Percentiles rank a stretch among this genome's conserved stretches.
Evolutionary conservation across 2,888 invertebrate species (phyloP).

Genomic region (Notodonta ziczac): DNA sequence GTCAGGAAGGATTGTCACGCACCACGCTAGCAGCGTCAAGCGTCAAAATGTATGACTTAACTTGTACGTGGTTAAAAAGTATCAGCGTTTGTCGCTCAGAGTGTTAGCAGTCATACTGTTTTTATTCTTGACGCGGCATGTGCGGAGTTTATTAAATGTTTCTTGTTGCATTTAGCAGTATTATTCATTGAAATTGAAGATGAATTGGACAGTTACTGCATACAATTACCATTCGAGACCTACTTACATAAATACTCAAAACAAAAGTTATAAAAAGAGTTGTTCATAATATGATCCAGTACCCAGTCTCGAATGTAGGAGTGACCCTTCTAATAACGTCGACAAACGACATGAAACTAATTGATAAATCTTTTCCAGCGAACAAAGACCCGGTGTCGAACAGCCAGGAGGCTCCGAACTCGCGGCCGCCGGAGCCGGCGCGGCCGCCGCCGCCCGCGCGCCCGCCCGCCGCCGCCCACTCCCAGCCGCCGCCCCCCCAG

Average conservation of each 20-base stretch:
- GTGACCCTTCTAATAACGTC: not conserved
- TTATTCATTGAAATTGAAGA: too few relatives aligned
- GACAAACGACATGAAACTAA: not conserved
- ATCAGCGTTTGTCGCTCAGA: too few relatives aligned
- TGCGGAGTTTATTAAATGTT: not conserved
- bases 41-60: not conserved
- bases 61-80: too few relatives aligned
- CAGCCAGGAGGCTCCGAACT: constrained; percentile 56
- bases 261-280: too few relatives aligned
- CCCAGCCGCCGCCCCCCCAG: constrained; percentile 48
- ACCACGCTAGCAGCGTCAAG: not conserved
- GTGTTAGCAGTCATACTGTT: not conserved
- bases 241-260: too few relatives aligned
- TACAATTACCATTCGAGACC: too few relatives aligned
- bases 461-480: constrained; percentile 64
- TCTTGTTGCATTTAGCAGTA: too few relatives aligned
- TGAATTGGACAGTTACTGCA: too few relatives aligned
- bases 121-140: not conserved
- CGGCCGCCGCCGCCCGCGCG: constrained; percentile 63
- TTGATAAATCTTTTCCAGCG: constrained; percentile 52
- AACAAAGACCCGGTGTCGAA: constrained; percentile 57
- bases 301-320: too few relatives aligned
- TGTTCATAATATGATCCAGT: too few relatives aligned
- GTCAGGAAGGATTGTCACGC: not conserved
- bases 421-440: constrained; percentile 67